Conservation (phyloP, 2,888 invertebrate genomes). For the Thalpophila matura region DNA sequence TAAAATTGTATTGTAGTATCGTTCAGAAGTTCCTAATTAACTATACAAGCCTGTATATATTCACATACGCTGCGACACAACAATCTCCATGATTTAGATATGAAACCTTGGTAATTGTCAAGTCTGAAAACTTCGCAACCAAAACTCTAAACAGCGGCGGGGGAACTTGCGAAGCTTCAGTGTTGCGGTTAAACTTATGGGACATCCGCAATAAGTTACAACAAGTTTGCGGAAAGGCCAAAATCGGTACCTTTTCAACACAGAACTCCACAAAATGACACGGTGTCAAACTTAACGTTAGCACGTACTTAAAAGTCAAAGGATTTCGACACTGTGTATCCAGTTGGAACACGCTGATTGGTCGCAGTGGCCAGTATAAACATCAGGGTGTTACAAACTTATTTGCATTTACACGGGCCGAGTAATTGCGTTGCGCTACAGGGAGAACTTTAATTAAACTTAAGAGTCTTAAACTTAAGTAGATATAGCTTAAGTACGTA, state of each 20-base stretch:
- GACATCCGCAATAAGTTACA: constrained; percentile 77
- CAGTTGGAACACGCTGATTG: constrained; percentile 66
- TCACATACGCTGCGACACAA: constrained; percentile 53
- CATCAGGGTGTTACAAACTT: constrained; percentile 85
- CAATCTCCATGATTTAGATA: constrained; percentile 63
- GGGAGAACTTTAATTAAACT: constrained; percentile 90
- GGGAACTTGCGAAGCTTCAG: constrained; percentile 70
- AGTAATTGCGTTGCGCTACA: constrained; percentile 89
- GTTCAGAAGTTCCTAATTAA: constrained; percentile 22
- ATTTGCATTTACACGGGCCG: constrained; percentile 90
- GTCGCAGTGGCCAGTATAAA: constrained; percentile 80
- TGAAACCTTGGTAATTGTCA: constrained; percentile 60
- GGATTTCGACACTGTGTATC: constrained; percentile 59
- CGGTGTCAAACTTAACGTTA: constrained; percentile 47
- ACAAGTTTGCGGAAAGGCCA: constrained; percentile 72
- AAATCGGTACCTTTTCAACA: constrained; percentile 60
- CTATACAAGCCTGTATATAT: constrained; percentile 23
- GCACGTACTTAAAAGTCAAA: constrained; percentile 39
- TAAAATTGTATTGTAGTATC: constrained; percentile 12
- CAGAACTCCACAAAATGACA: constrained; percentile 37
- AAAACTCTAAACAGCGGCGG: constrained; percentile 67
- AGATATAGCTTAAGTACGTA: constrained; percentile 82
- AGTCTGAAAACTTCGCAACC: constrained; percentile 69
- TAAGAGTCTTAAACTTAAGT: constrained; percentile 85
- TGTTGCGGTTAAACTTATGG: constrained; percentile 82